Evolutionary conservation across 2,888 invertebrate species (phyloP).

Genomic region (Ichneumon xanthorius): DNA sequence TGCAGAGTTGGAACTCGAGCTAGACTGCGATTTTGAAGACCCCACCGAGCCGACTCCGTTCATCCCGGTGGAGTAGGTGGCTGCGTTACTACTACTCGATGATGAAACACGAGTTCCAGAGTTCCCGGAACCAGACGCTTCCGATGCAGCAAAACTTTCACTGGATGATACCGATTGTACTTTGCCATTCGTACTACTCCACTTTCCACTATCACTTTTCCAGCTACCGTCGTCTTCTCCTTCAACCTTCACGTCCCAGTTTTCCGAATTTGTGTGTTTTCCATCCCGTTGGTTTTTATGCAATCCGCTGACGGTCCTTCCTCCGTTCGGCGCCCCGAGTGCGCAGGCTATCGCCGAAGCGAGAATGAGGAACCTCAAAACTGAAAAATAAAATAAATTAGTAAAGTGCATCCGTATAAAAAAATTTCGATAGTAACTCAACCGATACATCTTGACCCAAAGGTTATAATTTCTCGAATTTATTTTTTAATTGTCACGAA

Average conservation of each 20-base stretch:
- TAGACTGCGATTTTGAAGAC: not conserved
- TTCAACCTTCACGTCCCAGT: constrained; percentile 3
- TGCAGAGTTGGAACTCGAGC: not conserved
- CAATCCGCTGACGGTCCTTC: not conserved
- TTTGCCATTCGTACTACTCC: constrained; percentile 30
- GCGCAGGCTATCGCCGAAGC: constrained; percentile 46
- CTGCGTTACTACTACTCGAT: not conserved
- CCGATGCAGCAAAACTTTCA: not conserved
- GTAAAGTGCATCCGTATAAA: not conserved
- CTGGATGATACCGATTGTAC: not conserved
- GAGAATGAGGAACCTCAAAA: constrained; percentile 30
- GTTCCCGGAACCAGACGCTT: not conserved
- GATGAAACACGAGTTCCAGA: not conserved
- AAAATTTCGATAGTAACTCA: not conserved
- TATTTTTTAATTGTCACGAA: not conserved
- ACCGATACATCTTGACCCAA: not conserved
- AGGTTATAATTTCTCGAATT: not conserved
- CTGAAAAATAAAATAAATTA: constrained; percentile 54
- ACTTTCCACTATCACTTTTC: constrained; percentile 17
- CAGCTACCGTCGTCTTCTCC: not conserved
- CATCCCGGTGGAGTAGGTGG: not conserved
- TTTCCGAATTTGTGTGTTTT: constrained; percentile 1
- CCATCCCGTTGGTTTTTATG: constrained; percentile 8
- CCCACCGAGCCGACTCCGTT: not conserved
- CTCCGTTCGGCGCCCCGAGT: constrained; percentile 13